A percentile compares a stretch with the other conserved stretches of the same genome.
Conservation (phyloP, 1,140 invertebrate genomes). For the Ceratosolen fusciceps region DNA sequence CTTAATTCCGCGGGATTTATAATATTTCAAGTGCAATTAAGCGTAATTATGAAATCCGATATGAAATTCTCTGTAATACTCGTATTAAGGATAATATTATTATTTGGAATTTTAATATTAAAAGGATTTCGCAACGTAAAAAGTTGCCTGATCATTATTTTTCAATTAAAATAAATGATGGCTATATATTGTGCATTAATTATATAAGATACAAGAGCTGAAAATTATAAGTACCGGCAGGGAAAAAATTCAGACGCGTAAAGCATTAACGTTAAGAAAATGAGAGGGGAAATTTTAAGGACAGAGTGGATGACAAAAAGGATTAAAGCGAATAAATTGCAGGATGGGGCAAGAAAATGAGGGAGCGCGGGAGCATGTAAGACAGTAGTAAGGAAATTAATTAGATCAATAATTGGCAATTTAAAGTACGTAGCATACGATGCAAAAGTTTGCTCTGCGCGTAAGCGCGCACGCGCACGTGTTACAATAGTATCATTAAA, state of each 20-base stretch:
- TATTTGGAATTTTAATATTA: not conserved
- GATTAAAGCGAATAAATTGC: not conserved
- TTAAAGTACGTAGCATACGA: constrained; percentile 29
- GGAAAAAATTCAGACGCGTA: not conserved
- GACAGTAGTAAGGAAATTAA: constrained; percentile 32
- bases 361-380: constrained; percentile 5
- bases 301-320: not conserved
- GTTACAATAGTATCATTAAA: constrained; percentile 50
- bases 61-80: not conserved
- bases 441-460: constrained; percentile 31
- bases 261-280: not conserved
- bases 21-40: not conserved
- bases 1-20: not conserved
- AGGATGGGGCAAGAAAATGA: not conserved
- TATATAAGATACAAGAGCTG: not conserved
- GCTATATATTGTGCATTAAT: not conserved
- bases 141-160: not conserved
- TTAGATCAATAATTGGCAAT: constrained; percentile 48
- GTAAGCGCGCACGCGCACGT: not conserved
- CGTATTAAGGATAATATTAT: not conserved
- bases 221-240: not conserved
- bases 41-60: too few relatives aligned
- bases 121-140: not conserved
- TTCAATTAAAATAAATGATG: not conserved
- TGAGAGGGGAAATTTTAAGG: not conserved